Evolutionary conservation across 2,888 invertebrate species (phyloP), one percentile per base, ranked within the genome.

Genomic region (Bimastos eiseni): DNA sequence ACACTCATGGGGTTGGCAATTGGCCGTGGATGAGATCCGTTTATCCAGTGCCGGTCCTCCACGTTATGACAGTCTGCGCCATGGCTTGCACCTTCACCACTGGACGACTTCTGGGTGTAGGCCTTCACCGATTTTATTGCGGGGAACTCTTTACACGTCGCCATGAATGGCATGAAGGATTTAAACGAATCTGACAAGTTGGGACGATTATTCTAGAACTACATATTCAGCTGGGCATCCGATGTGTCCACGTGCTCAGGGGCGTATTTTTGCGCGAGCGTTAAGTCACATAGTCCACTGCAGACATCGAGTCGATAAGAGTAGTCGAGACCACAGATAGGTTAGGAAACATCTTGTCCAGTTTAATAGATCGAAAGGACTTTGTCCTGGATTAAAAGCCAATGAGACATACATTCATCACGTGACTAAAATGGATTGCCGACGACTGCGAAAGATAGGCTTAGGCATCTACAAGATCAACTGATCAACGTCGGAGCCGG

Each of bases 21-120:
- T 15, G 94, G 94, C 2, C 91, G 92, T 4, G 94, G 93, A 70
- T 93, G 92, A 37, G 19, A 36, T 21, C 94, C 94, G 89, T 94
- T 94, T 24, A 94, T 94, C 94, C 94, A 94, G 92, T 94, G 94
- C 17, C 92, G 91, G 91, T 94, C 94, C 8, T 92, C 93, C 19
- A 94, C 94, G 91, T 94, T 94, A 92, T 94, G 94, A 91, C 94
- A 94, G 92, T 94, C 94, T 0, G 94, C 94, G 0, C 94, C 94
- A 84, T 94, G 94, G 90, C 93, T 93, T 13, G 92, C 92, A 37
- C 24, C 90, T 90, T 34, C 93, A 93, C 91, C 93, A 94, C 37
- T 37, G 0, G 86, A 86, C 19, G 86, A 3, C 37, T 86, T 86
- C 34, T n/a, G 36, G 36, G 86, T 86, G 86, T 36, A 86, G 86